Percentiles rank a stretch among this genome's conserved stretches.
Conservation (phyloP, 2,888 invertebrate genomes). For the Lochmaea crataegi region DNA sequence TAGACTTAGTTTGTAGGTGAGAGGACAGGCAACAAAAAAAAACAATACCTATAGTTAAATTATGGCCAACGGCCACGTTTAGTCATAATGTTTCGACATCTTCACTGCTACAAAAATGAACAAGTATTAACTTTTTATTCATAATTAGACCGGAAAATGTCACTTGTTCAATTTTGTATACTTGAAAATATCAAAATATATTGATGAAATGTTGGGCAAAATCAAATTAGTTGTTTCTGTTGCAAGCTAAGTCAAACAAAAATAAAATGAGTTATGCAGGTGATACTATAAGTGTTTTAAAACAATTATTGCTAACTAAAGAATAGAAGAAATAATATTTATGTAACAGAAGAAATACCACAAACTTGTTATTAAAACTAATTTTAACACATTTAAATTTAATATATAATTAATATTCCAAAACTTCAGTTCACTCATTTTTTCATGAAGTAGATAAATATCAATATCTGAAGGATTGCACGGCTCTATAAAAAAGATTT, state of each 20-base stretch:
- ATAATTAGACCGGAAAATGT: too few relatives aligned
- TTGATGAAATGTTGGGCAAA: too few relatives aligned
- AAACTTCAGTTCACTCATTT: slow-evolving; percentile 22
- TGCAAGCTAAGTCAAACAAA: slow-evolving; percentile 7
- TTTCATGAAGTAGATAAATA: slow-evolving; percentile 20
- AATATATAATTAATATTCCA: slow-evolving; percentile 22
- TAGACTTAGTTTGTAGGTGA: too few relatives aligned
- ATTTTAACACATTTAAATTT: slow-evolving; percentile 22
- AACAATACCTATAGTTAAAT: too few relatives aligned
- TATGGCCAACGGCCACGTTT: too few relatives aligned
- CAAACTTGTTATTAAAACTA: slow-evolving; percentile 23
- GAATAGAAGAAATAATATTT: slow-evolving; percentile 6
- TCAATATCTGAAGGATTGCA: slow-evolving; percentile 22
- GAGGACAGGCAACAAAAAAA: too few relatives aligned
- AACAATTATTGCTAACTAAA: slow-evolving; percentile 10
- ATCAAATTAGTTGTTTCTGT: neutral
- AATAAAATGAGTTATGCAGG: slow-evolving; percentile 13
- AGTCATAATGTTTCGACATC: too few relatives aligned
- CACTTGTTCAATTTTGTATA: neutral
- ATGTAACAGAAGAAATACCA: slow-evolving; percentile 19
- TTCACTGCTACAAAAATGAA: too few relatives aligned
- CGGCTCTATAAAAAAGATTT: slow-evolving; percentile 19
- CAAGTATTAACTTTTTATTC: too few relatives aligned
- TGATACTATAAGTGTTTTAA: slow-evolving; percentile 13
- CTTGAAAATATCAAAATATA: too few relatives aligned